Conservation (phyloP, 2,888 invertebrate genomes). For the Camponotus fellah region DNA sequence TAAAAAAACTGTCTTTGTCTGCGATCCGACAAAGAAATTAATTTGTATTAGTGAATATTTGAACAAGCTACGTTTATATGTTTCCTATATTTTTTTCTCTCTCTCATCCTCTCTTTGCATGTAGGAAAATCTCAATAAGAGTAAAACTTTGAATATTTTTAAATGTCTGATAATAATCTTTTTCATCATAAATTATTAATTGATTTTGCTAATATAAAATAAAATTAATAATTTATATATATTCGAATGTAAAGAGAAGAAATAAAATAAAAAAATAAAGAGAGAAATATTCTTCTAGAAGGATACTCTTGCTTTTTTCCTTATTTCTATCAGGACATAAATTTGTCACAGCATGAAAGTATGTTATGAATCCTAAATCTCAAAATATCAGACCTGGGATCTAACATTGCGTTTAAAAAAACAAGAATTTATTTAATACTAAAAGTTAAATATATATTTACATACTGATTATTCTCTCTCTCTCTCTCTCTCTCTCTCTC, state of each 20-base stretch:
- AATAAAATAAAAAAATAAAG: background rate
- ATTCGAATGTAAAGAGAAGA: background rate
- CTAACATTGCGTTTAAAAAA: too few species aligned
- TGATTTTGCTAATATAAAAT: background rate
- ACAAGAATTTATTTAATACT: background rate
- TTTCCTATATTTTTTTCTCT: background rate
- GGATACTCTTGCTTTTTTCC: background rate
- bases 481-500: too few species aligned
- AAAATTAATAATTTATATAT: background rate
- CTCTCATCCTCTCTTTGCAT: background rate
- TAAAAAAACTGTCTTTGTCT: constrained; percentile 42
- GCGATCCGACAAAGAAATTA: constrained; percentile 37
- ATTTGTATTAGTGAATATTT: constrained; percentile 20
- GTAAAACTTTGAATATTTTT: background rate
- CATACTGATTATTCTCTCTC: background rate
- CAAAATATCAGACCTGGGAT: too few species aligned
- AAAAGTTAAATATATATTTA: background rate
- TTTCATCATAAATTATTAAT: background rate
- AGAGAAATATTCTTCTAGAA: background rate
- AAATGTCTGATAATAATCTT: background rate
- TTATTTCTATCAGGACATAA: background rate
- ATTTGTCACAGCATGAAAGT: background rate
- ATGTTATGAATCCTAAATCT: background rate
- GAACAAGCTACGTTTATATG: constrained; percentile 1
- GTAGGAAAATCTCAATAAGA: background rate